Base-by-base conservation (phyloP, 2,113 vertebrate genomes). In the Notarius lentiginosus region DNA sequence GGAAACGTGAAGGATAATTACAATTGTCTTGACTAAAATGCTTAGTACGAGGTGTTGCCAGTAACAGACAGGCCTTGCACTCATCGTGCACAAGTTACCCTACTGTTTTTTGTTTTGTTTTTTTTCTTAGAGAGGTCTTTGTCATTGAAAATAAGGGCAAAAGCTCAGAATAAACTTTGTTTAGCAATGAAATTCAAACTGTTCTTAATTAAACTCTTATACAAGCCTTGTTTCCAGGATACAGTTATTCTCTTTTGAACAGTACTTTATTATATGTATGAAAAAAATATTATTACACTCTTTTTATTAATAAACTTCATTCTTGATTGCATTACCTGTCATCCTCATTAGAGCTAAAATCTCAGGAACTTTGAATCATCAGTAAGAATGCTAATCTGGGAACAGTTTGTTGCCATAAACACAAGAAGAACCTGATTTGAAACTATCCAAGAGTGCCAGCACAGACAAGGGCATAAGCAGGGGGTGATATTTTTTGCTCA, bases 401-500 rank as follows among this genome's bases (percentile, higher is more conserved):
- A 58, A 18, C 47, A 53, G 73, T 65, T 73, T 49, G 17, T 41
- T 66, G n/a, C 12, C 4, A 51, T 49, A 72, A 47, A 73, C 49
- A 66, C 60, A 30, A 30, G n/a, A 30, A 12, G 41, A 79, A 83
- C 63, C 51, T 51, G 15, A 86, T 41, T 20, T 73, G 30, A 73
- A 56, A 20, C 14, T 55, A 15, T 47, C 14, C 55, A 70, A 5
- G 65, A 72, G 66, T 72, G 53, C 53, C 65, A 81, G 66, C 22
- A 73, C 66, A 86, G 66, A n/a, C 66, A 47, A 68, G n/a, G 12
- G 47, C 66, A 65, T 49, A 20, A 82, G 60, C 56, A 80, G 27
- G 61, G 70, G 66, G 68, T 49, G 80, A 34, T 22, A n/a, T 2
- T 53, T 79, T 41, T 27, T 66, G 20, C 17, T 9, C 24, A 41